A percentile compares a stretch with the other conserved stretches of the same genome.
Conservation (phyloP, 2,113 vertebrate species). For the Amphiprion percula region DNA sequence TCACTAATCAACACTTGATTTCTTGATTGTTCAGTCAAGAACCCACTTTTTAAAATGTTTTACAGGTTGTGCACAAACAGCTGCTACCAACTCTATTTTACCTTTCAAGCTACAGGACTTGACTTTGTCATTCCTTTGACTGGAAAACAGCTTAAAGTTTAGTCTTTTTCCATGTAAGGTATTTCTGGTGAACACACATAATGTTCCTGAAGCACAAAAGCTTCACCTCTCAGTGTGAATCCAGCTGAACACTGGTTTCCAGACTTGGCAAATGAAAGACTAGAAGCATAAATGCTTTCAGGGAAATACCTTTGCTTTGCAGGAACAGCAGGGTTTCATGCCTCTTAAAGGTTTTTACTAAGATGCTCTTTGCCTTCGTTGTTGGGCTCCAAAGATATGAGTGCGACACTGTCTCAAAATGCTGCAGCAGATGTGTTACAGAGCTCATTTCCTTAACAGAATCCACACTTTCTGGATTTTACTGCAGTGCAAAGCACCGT, state of each 20-base stretch:
- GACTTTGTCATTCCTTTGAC: neutral
- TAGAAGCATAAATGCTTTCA: constrained; percentile 2
- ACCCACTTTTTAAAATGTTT: neutral
- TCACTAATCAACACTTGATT: no score
- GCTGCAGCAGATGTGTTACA: constrained; percentile 61
- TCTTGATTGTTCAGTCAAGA: neutral
- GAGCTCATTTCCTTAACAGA: constrained; percentile 52
- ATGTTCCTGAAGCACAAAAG: constrained; percentile 21
- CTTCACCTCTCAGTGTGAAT: constrained; percentile 21
- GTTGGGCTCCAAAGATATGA: constrained; percentile 16
- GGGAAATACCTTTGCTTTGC: constrained; percentile 17
- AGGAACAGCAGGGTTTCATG: constrained; percentile 19
- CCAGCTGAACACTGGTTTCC: constrained; percentile 8
- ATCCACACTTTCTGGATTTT: constrained; percentile 45
- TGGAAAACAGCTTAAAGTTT: neutral
- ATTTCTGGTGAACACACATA: neutral
- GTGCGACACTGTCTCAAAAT: constrained; percentile 34
- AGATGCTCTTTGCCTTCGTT: constrained; percentile 35
- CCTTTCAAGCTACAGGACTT: neutral
- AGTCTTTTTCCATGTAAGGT: neutral
- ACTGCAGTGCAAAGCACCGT: constrained; percentile 27
- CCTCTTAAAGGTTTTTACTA: constrained; percentile 41
- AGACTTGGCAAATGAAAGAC: constrained; percentile 37
- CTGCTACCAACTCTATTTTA: no score
- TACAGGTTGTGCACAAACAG: neutral